Base-by-base conservation (phyloP, 2,797 vertebrate species). In the Allobates femoralis region DNA sequence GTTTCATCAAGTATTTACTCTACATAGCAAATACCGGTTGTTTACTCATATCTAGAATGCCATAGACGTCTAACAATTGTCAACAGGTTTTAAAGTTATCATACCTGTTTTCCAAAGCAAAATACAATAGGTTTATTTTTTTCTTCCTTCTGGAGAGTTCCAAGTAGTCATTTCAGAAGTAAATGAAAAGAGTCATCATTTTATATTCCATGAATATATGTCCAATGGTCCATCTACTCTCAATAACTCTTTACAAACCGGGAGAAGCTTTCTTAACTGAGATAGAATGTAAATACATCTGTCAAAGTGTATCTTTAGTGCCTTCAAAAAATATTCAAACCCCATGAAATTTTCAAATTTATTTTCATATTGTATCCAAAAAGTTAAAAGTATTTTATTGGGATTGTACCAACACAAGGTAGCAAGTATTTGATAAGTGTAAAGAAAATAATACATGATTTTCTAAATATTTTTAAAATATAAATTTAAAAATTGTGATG, bases 11-110 rank as follows among this genome's bases (percentile, higher is more conserved):
- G 75, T 83, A 26, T 83, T 83, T 83, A 30, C 50, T 78, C 55
- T 51, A 34, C 73, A 79, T 10, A 53, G 64, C 37, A 83, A 83
- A 83, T 32, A 87, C 50, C 1, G 34, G 21, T 56, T 83, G 74
- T 87, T 69, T 83, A 78, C 75, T 62, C 74, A 53, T 73, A 37
- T 26, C 55, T 73, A 46, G 73, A 87, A 60, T 79, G 66, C 62
- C 74, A 53, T 12, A 23, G 62, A 21, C 7, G 21, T 26, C 66
- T 83, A 46, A 51, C 69, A 46, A 46, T 79, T 73, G 75, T 73
- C 28, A 28, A 55, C 71, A 81, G 41, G 23, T 7, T 84, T 56
- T 19, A 15, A 10, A 56, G 56, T 30, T 78, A 77, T 69, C 53
- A 78, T 73, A 86, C 69, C 19, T 37, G 3, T 34, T 67, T 55